phyloP scores from a whole-genome alignment of 1,140 invertebrate species.

The Papilio polytes region DNA sequence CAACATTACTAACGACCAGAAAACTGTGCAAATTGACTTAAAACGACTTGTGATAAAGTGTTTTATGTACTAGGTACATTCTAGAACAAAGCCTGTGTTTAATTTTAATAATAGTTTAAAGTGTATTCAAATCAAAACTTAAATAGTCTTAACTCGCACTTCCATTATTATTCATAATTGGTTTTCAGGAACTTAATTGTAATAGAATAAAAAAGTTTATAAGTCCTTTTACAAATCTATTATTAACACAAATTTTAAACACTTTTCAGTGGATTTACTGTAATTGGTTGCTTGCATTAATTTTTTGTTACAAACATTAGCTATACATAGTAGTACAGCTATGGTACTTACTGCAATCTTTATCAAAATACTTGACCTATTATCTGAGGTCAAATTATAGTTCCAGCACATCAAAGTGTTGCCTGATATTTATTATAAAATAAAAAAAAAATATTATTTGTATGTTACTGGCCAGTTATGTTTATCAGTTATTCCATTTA shows the following conservation, averaged over 20 bases:
- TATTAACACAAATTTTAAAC: too few species aligned
- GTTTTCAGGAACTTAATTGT: too few species aligned
- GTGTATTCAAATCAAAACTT: too few species aligned
- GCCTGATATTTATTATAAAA: background rate
- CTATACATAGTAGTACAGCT: background rate
- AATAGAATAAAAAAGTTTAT: too few species aligned
- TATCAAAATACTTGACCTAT: slow-evolving; percentile 20
- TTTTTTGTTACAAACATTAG: background rate
- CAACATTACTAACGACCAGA: slow-evolving; percentile 14
- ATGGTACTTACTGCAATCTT: background rate
- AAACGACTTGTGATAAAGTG: background rate
- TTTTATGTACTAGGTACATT: background rate
- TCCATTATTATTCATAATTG: too few species aligned
- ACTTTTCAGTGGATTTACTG: too few species aligned
- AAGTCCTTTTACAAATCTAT: too few species aligned
- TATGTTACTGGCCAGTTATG: background rate
- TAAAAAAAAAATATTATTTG: background rate
- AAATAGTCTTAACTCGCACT: too few species aligned
- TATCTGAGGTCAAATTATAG: slow-evolving; percentile 10
- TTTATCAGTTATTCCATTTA: background rate
- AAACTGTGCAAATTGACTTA: slow-evolving; percentile 16
- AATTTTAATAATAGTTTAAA: background rate
- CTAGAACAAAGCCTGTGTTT: background rate
- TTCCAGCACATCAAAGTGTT: background rate
- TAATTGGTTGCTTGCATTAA: background rate